A percentile compares a stretch with the other conserved stretches of the same genome.
Evolutionary conservation across 2,113 vertebrate genomes (phyloP).

Genomic region (Grammomys surdaster): DNA sequence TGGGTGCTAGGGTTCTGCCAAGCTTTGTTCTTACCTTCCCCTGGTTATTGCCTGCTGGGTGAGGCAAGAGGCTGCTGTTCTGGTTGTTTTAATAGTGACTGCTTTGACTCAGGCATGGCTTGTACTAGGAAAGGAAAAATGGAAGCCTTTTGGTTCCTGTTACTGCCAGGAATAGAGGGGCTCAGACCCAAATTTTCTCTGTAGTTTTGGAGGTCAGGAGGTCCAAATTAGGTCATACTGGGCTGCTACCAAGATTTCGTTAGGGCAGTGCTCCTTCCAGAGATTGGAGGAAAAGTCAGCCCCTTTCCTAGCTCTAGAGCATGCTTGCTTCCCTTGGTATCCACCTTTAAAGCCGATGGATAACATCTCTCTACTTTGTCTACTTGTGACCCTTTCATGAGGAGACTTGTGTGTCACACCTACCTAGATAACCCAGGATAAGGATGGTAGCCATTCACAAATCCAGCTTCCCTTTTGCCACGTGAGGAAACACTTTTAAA

Average conservation of each 20-base stretch:
- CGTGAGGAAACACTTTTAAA: fast-evolving
- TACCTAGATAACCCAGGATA: fast-evolving
- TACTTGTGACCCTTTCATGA: background rate
- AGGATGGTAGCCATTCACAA: background rate
- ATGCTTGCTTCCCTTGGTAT: background rate
- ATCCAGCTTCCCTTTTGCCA: background rate
- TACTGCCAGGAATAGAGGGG: background rate
- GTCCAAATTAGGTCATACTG: background rate
- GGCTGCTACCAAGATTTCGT: background rate
- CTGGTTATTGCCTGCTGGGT: background rate
- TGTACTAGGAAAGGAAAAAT: background rate
- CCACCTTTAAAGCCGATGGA: background rate
- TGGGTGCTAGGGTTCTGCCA: background rate
- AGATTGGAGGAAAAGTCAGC: fast-evolving
- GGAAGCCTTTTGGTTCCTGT: background rate
- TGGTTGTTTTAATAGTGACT: background rate
- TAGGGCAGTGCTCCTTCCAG: background rate
- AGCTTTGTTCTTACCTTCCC: background rate
- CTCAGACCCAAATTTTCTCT: background rate
- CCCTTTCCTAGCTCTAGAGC: background rate
- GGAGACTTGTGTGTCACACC: background rate
- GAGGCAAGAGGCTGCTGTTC: slow-evolving; percentile 32
- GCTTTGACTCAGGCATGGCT: background rate
- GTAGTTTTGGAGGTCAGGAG: background rate
- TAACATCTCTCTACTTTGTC: background rate